Conservation (phyloP, 2,113 vertebrate species). For the Zosterops pallidus region DNA sequence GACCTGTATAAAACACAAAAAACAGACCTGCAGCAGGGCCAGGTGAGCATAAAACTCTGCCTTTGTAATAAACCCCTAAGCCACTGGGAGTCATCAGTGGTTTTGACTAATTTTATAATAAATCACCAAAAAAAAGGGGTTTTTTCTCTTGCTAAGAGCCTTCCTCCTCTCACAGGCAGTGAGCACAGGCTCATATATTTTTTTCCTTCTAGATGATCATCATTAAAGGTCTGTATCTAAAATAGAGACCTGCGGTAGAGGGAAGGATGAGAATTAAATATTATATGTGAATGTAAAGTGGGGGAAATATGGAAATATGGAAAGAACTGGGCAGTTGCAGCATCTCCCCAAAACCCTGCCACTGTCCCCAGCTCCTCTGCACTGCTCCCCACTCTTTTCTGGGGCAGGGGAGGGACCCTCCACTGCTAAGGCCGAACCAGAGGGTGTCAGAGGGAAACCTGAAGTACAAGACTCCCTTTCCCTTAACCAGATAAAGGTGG, state of each 20-base stretch:
- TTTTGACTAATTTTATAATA: neutral
- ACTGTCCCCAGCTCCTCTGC: neutral
- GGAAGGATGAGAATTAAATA: neutral
- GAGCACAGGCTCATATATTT: rapidly evolving
- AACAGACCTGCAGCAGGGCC: neutral
- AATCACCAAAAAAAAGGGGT: neutral
- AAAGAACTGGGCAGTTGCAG: neutral
- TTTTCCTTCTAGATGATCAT: neutral
- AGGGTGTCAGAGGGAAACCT: neutral
- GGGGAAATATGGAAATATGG: neutral
- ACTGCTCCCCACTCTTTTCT: neutral
- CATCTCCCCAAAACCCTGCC: neutral
- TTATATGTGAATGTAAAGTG: neutral
- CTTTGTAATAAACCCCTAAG: neutral
- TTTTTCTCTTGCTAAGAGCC: neutral
- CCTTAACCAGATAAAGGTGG: neutral
- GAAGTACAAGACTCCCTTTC: neutral
- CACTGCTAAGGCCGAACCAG: neutral
- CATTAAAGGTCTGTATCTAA: neutral
- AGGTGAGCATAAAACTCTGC: neutral
- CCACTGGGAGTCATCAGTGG: neutral
- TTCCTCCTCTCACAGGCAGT: neutral
- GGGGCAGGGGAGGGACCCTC: neutral
- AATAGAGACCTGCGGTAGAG: neutral
- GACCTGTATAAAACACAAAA: neutral